Conservation (phyloP, 2,888 invertebrate genomes). For the Thyatira batis region DNA sequence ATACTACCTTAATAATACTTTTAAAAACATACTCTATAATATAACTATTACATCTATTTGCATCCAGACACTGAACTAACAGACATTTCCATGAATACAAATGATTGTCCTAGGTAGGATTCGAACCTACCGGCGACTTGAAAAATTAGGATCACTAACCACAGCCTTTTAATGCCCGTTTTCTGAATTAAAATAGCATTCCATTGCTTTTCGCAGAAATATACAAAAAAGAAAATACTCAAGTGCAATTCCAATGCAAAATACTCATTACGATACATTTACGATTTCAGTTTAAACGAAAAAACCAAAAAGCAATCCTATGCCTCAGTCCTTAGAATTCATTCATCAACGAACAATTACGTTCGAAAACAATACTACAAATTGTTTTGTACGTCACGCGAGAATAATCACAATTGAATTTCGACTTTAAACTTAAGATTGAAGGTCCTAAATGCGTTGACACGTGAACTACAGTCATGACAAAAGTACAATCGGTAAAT, state of each 20-base stretch:
- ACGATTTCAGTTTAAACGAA: neutral
- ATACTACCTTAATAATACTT: too few relatives aligned
- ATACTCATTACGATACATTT: neutral
- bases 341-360: neutral
- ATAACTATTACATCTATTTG: too few relatives aligned
- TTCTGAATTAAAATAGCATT: too few relatives aligned
- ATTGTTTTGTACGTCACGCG: neutral
- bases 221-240: too few relatives aligned
- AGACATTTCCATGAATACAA: too few relatives aligned
- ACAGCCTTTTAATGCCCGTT: too few relatives aligned
- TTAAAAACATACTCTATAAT: too few relatives aligned
- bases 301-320: neutral
- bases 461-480: neutral
- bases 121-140: too few relatives aligned
- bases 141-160: too few relatives aligned
- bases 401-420: neutral
- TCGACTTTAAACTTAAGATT: neutral
- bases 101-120: too few relatives aligned
- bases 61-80: too few relatives aligned
- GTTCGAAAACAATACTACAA: neutral
- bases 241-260: neutral
- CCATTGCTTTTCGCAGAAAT: too few relatives aligned
- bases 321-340: neutral
- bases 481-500: constrained; percentile 23
- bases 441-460: neutral